Conservation (phyloP, 2,113 vertebrate genomes). For the Melanerpes formicivorus region DNA sequence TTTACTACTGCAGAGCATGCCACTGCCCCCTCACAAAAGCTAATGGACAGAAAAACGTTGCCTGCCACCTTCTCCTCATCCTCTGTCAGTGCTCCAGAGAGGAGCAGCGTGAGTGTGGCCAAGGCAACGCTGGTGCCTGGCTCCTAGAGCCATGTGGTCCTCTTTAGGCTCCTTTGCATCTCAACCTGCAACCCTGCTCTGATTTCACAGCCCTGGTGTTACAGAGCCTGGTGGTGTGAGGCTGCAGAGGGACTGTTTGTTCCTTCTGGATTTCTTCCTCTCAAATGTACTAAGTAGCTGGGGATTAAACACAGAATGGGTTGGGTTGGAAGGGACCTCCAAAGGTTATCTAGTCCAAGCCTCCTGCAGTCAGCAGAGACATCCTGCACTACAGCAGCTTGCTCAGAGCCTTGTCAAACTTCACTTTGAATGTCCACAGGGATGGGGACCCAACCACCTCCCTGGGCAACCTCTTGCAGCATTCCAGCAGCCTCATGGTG, state of each 20-base stretch:
- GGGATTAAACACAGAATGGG: neutral
- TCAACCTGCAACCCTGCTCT: neutral
- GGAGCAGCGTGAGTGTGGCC: neutral
- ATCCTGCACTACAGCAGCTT: too few relatives aligned
- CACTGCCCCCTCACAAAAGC: neutral
- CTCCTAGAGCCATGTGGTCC: neutral
- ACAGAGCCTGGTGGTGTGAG: neutral
- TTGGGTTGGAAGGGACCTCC: too few relatives aligned
- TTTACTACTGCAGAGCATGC: neutral
- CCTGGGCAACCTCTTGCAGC: too few relatives aligned
- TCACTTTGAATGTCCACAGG: too few relatives aligned
- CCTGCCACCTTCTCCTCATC: neutral
- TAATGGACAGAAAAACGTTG: neutral
- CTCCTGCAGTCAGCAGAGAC: too few relatives aligned
- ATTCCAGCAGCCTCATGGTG: too few relatives aligned
- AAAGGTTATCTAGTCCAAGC: too few relatives aligned
- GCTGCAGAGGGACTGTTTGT: neutral
- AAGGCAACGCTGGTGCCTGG: neutral
- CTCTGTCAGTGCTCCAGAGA: neutral
- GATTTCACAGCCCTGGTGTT: constrained; percentile 2
- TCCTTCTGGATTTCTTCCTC: neutral
- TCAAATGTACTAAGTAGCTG: neutral
- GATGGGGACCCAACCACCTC: too few relatives aligned
- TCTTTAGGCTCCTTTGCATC: neutral
- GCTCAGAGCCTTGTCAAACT: too few relatives aligned